phyloP scores from a whole-genome alignment of 1,140 invertebrate species.

The Conopomorpha cramerella region DNA sequence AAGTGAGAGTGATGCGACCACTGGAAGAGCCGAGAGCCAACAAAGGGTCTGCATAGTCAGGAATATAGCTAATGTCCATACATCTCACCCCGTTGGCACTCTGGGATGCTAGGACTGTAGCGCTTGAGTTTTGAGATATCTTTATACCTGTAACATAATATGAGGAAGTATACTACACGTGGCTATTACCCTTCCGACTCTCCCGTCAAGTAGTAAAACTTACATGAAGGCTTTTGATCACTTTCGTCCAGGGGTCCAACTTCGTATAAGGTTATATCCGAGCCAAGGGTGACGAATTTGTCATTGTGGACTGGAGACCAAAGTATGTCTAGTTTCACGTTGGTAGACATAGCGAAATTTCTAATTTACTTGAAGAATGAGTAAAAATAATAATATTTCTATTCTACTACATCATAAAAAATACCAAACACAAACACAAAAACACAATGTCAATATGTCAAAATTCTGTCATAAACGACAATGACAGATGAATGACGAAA shows the following conservation, averaged over 20 bases:
- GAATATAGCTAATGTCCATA: slow-evolving; percentile 75
- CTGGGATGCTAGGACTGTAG: slow-evolving; percentile 66
- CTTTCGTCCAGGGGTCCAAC: too few species aligned
- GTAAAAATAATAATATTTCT: background rate
- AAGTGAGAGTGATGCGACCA: slow-evolving; percentile 81
- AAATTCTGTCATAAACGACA: too few species aligned
- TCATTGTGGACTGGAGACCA: slow-evolving; percentile 80
- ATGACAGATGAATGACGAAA: too few species aligned
- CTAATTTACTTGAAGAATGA: background rate
- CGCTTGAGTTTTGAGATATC: slow-evolving; percentile 69
- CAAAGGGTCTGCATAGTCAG: slow-evolving; percentile 72
- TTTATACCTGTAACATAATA: slow-evolving; percentile 64
- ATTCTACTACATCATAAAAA: too few species aligned
- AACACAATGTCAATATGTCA: too few species aligned
- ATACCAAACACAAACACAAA: too few species aligned
- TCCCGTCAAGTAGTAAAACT: too few species aligned
- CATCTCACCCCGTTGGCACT: slow-evolving; percentile 39
- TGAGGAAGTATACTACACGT: too few species aligned
- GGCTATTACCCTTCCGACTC: too few species aligned
- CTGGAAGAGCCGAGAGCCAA: slow-evolving; percentile 84
- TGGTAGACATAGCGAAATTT: slow-evolving; percentile 21
- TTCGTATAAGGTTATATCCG: slow-evolving; percentile 84
- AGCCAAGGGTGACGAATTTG: slow-evolving; percentile 86
- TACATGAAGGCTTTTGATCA: too few species aligned
- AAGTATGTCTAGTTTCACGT: slow-evolving; percentile 66